Evolutionary conservation across 2,888 invertebrate genomes (phyloP).

Genomic region (Rhingia rostrata): DNA sequence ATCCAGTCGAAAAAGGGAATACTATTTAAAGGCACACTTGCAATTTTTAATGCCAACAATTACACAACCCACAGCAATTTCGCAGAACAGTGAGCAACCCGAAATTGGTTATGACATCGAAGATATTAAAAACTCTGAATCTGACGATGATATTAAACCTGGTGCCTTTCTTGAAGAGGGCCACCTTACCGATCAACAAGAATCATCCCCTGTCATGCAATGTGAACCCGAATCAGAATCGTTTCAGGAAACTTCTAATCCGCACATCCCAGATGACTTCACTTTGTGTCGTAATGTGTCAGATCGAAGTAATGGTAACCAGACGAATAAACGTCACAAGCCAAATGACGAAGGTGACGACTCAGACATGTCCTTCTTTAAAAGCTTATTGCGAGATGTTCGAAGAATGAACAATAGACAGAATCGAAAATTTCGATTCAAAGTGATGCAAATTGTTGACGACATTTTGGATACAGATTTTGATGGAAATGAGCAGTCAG

Average conservation of each 20-base stretch:
- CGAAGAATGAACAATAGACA: slow-evolving; percentile 37
- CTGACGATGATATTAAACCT: slow-evolving; percentile 34
- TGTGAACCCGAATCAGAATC: background rate
- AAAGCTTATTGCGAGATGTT: slow-evolving; percentile 39
- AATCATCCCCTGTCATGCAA: background rate
- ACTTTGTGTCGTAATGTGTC: background rate
- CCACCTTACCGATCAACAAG: background rate
- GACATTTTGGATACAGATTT: slow-evolving; percentile 23
- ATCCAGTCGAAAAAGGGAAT: background rate
- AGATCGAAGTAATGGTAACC: background rate
- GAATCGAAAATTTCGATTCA: slow-evolving; percentile 45
- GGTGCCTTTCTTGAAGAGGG: slow-evolving; percentile 28
- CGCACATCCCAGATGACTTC: background rate
- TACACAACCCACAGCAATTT: background rate
- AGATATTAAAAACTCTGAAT: background rate
- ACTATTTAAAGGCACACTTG: slow-evolving; percentile 26
- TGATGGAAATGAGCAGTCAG: background rate
- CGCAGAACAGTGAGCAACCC: too few species aligned
- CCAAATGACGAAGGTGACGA: slow-evolving; percentile 1
- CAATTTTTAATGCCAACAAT: slow-evolving; percentile 21
- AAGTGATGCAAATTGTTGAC: slow-evolving; percentile 24
- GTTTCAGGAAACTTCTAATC: too few species aligned
- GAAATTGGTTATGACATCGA: background rate
- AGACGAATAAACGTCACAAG: slow-evolving; percentile 4
- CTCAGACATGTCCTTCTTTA: slow-evolving; percentile 36